These are phyloP conservation scores for Siderastrea radians DNA, from an alignment of 92 coral and sea anemone species.

Conservation along the genomic window DNA sequence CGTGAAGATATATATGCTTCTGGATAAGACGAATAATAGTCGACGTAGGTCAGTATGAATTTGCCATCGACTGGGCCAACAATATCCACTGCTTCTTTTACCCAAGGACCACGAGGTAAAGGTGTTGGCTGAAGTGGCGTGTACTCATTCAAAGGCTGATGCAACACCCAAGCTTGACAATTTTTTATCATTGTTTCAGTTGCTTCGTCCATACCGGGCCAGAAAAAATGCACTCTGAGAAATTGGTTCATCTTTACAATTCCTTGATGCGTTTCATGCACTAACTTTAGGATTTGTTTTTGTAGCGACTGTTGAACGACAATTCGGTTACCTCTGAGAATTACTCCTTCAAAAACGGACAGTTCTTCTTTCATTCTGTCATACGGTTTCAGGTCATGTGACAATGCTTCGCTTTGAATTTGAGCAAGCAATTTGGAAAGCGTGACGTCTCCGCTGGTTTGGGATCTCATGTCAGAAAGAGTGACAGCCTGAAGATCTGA, in stretches of 20 bases:
- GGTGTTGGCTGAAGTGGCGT: conserved; percentile 63
- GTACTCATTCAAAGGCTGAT: conserved; percentile 50
- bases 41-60: conserved; percentile 53
- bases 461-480: conserved; percentile 27
- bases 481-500: conserved; percentile 40
- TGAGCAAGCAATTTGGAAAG: neutral
- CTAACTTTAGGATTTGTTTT: conserved; percentile 42
- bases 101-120: no score
- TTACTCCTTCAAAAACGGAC: conserved; percentile 55
- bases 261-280: conserved; percentile 65
- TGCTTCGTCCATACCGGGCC: conserved; percentile 69
- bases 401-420: conserved; percentile 19
- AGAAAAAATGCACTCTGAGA: conserved; percentile 49
- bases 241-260: conserved; percentile 64
- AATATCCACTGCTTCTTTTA: conserved; percentile 19
- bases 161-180: conserved; percentile 47
- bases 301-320: conserved; percentile 59
- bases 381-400: neutral
- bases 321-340: conserved; percentile 58
- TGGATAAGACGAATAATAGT: conserved; percentile 57
- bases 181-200: conserved; percentile 47
- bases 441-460: conserved; percentile 24
- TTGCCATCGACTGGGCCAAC: conserved; percentile 67
- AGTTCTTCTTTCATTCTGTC: neutral
- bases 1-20: conserved; percentile 48